Evolutionary conservation across 2,113 vertebrate genomes (phyloP), one percentile per base, ranked within the genome.

Genomic region (Colossoma macropomum): DNA sequence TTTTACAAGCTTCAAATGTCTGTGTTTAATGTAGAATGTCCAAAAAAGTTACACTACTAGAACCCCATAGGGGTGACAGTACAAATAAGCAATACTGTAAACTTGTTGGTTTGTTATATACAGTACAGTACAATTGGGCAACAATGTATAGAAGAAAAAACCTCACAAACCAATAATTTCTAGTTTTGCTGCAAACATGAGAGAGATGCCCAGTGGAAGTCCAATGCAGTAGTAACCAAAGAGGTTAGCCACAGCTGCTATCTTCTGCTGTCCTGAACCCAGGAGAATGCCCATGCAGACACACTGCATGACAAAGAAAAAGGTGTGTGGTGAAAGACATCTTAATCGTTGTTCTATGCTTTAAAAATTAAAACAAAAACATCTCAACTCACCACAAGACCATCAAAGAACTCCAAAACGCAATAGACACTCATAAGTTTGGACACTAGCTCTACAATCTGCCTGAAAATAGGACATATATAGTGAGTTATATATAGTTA

Each of bases 181-280:
- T 0, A 96, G 92, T 77, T 90, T 92, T 83, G 86, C 91, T 50
- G 94, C 93, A 63, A 97, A 97, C 89, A 94, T 95, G 65, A 97
- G 87, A 73, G 92, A 90, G 0, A 87, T 60, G 38, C 89, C 90
- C 77, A 96, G 62, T 0, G 96, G 92, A 79, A 97, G 89, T 19
- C 95, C 95, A 1, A 96, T 81, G 4, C 89, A 77, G 0, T 98
- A 97, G 88, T 96, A 97, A 80, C 91, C 86, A 13, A 96, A 1
- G 0, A 94, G 84, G 0, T 97, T 96, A 63, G 93, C 89, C 48
- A 96, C 84, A 48, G 97, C 97, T 1, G 96, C 95, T 0, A 97
- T 95, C 86, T 95, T 96, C 92, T 97, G 96, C 90, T 92, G 95
- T 38, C 97, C 96, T 0, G 93, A 85, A 2, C 96, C 96, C 85